These are phyloP conservation scores for Enteromius radiatus DNA, from an alignment of 2,797 vertebrate species.

Conservation along the genomic window DNA sequence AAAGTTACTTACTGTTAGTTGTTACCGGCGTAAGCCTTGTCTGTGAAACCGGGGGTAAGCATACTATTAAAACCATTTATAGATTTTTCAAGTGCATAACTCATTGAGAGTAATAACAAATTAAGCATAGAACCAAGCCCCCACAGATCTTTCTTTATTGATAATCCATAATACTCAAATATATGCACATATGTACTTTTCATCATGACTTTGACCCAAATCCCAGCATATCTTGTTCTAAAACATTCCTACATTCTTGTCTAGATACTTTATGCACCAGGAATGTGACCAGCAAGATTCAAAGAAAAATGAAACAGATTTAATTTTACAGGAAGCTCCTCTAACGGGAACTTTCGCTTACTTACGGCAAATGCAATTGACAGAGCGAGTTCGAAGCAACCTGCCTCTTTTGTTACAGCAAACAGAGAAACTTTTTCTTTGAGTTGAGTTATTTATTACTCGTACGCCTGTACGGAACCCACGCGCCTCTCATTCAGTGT, in stretches of 20 bases:
- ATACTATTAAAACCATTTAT: background rate
- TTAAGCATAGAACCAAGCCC: background rate
- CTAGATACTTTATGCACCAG: background rate
- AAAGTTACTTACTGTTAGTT: too few species aligned
- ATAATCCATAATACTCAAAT: background rate
- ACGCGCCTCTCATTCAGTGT: slow-evolving; percentile 44
- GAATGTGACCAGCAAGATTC: background rate
- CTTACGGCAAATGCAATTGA: background rate
- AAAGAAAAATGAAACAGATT: background rate
- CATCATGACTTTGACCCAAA: background rate
- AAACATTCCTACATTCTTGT: background rate
- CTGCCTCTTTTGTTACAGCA: slow-evolving; percentile 19
- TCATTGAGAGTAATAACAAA: too few species aligned
- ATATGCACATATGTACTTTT: background rate
- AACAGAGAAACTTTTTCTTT: slow-evolving; percentile 43
- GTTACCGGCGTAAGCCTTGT: too few species aligned
- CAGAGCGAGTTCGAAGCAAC: background rate
- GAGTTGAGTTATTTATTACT: slow-evolving; percentile 39
- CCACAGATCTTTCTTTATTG: background rate
- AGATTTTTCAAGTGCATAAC: background rate
- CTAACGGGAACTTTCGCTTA: background rate
- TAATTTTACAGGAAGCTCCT: background rate
- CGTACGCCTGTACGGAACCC: background rate
- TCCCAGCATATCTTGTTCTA: background rate
- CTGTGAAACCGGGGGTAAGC: too few species aligned